phyloP scores from a whole-genome alignment of 2,797 vertebrate genomes.

The Cossypha heuglini region DNA sequence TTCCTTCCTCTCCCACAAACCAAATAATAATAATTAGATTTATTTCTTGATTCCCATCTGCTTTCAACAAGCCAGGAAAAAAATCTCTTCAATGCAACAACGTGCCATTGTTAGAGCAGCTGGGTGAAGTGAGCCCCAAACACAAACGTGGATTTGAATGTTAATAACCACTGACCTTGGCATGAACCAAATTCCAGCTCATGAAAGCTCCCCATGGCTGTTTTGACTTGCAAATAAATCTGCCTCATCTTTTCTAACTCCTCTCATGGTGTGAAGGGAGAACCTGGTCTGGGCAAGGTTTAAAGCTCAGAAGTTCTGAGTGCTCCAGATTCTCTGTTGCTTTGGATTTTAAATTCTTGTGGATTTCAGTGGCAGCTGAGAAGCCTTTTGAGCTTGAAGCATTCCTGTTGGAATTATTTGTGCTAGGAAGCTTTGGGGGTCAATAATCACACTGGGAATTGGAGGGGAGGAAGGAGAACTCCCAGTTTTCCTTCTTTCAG shows the following conservation, averaged over 20 bases:
- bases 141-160: not conserved
- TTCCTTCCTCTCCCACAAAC: not conserved
- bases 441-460: accelerated
- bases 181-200: not conserved
- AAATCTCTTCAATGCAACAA: accelerated
- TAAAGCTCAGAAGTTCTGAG: not conserved
- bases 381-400: accelerated
- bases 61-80: not conserved
- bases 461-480: not conserved
- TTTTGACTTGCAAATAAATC: not conserved
- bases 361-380: not conserved
- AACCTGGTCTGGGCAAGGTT: too few species aligned
- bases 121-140: not conserved
- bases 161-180: not conserved
- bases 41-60: not conserved
- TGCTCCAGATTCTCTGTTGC: accelerated
- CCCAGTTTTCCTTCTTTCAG: not conserved
- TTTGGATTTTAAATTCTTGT: not conserved
- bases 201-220: not conserved
- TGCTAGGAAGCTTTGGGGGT: not conserved
- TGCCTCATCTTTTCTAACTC: not conserved
- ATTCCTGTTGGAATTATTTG: not conserved
- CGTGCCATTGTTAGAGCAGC: accelerated
- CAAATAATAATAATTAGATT: not conserved
- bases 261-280: accelerated